phyloP scores from a whole-genome alignment of 2,113 vertebrate genomes.

The Collichthys lucidus region DNA sequence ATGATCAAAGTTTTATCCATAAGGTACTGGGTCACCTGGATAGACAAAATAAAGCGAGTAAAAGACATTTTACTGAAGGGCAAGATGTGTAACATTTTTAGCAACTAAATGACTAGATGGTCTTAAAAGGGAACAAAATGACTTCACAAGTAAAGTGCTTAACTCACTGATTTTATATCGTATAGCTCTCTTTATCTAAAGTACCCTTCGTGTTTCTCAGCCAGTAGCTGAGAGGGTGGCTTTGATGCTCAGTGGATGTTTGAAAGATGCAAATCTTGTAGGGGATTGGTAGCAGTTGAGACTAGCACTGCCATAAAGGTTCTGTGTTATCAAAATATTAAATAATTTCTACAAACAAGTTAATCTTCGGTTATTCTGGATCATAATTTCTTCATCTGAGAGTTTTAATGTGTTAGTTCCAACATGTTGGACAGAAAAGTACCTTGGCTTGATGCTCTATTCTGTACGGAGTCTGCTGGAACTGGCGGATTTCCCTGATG shows the following conservation, averaged over 20 bases:
- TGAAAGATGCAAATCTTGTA: not conserved
- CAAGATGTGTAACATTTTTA: not conserved
- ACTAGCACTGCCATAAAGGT: not conserved
- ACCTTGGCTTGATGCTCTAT: conserved; percentile 98
- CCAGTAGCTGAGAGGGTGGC: not conserved
- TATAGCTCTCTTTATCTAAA: not conserved
- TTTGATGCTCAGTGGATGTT: not conserved
- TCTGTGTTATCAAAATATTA: not conserved
- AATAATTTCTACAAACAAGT: not conserved
- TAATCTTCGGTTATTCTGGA: not conserved
- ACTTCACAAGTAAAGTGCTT: not conserved
- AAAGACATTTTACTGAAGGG: not conserved
- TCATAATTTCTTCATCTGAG: not conserved
- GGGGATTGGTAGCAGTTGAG: not conserved
- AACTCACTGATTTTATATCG: not conserved
- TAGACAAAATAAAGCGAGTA: not conserved
- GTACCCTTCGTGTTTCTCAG: not conserved
- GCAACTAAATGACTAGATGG: not conserved
- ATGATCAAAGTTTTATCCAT: conserved; percentile 96
- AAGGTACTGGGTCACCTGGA: conserved; percentile 97
- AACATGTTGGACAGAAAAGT: conserved; percentile 35
- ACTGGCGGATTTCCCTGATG: conserved; percentile 98
- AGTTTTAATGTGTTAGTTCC: not conserved
- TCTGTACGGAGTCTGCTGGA: conserved; percentile 97
- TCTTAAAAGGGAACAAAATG: not conserved